Evolutionary conservation across 2,113 vertebrate species (phyloP), one percentile per base, ranked within the genome.

Genomic region (Peucedramus taeniatus): DNA sequence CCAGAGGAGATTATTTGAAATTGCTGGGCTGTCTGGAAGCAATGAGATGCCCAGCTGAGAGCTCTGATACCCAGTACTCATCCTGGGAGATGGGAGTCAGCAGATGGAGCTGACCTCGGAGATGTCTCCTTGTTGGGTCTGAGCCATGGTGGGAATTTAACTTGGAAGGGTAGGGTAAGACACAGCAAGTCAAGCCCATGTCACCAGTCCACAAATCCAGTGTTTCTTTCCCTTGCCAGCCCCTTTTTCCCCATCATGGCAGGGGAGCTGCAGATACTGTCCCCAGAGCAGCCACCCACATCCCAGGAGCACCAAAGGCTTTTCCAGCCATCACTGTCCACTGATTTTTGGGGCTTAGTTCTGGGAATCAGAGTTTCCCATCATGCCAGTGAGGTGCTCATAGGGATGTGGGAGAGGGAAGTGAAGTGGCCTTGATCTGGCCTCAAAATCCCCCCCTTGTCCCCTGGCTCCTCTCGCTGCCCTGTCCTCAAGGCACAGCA

Each of bases 381-480:
- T 90, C 4, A 0, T n/a, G 15, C 54, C 49, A 1, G 0, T 2
- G 5, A 56, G 27, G 20, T 50, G 39, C 59, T 70, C 0, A 0
- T 50, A 27, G 37, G 26, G 20, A 6, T 87, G 70, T 22, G 47
- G 30, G 7, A 90, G 31, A 77, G 40, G n/a, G 7, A 30, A 64
- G 9, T 44, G 59, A 72, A 61, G 31, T 57, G 50, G 18, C 31
- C 51, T 93, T 86, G 33, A 39, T 82, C 30, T 1, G 3, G 28
- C 19, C 7, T 84, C 74, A 75, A 31, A 82, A 71, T n/a, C 7
- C 23, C 31, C 74, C 39, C 27, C 33, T 53, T 79, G 22, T 74
- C 7, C 39, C 30, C 16, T 35, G 2, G 20, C 40, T 83, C 10
- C 40, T 79, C 40, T 75, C 0, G 0, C 83, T 87, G 77, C 39